Conservation (phyloP, 2,888 invertebrate species). For the Selenia dentaria region DNA sequence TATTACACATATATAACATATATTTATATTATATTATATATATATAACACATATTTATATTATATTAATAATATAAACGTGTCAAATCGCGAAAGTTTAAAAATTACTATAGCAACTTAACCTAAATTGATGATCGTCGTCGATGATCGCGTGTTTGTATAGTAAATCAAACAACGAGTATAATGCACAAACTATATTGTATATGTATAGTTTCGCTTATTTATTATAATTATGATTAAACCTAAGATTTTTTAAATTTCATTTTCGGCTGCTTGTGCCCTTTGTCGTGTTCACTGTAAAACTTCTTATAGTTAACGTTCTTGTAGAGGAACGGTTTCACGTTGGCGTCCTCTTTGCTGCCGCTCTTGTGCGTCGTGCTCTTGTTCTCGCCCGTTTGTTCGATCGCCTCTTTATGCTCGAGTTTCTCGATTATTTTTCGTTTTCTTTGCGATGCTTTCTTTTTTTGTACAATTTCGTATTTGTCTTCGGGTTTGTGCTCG, state of each 20-base stretch:
- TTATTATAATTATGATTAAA: conserved; percentile 38
- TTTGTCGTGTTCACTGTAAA: conserved; percentile 53
- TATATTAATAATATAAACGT: no score
- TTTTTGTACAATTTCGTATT: background rate
- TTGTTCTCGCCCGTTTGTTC: conserved; percentile 31
- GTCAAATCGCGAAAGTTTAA: no score
- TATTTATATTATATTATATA: no score
- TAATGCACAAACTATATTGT: conserved; percentile 13
- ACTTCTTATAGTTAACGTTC: conserved; percentile 61
- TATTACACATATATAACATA: no score
- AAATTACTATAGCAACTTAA: no score
- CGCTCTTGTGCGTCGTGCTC: conserved; percentile 31
- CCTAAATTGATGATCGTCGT: no score
- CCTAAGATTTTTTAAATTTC: conserved; percentile 60
- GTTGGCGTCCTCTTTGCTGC: conserved; percentile 34
- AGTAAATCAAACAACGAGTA: background rate
- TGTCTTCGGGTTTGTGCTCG: conserved; percentile 3
- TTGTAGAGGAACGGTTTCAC: conserved; percentile 53
- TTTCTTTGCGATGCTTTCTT: conserved; percentile 47
- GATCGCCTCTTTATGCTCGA: conserved; percentile 34
- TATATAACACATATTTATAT: no score
- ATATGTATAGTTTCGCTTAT: conserved; percentile 23
- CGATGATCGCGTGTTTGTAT: no score
- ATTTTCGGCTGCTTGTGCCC: conserved; percentile 54
- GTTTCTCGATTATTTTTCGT: conserved; percentile 45